A percentile compares a stretch with the other conserved stretches of the same genome.
phyloP scores from a whole-genome alignment of 2,113 vertebrate genomes.

The Synodontis membranacea region DNA sequence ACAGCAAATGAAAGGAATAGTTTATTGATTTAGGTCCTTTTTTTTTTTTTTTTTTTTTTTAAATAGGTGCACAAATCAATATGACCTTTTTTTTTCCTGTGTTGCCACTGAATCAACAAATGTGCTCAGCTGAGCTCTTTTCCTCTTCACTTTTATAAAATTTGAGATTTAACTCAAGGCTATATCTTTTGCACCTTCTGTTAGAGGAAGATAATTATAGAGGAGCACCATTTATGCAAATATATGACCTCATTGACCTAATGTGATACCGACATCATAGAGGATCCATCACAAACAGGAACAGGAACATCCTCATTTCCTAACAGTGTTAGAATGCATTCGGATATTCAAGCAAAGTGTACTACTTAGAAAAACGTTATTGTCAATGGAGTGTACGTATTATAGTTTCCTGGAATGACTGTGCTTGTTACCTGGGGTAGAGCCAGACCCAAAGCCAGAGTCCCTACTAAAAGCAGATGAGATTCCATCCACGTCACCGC shows the following conservation, averaged over 20 bases:
- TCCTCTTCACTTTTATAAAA: not conserved
- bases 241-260: not conserved
- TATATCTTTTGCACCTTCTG: not conserved
- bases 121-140: not conserved
- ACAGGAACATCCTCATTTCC: not conserved
- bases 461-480: conserved; percentile 73
- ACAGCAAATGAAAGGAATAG: conserved; percentile 1
- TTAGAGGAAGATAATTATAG: not conserved
- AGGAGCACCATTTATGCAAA: not conserved
- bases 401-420: not conserved
- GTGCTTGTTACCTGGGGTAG: conserved; percentile 71
- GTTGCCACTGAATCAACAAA: not conserved
- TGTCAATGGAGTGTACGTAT: not conserved
- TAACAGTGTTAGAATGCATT: not conserved
- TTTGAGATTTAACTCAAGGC: not conserved
- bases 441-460: conserved; percentile 71
- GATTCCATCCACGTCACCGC: conserved; percentile 74
- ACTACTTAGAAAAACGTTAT: not conserved
- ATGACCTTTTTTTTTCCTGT: not conserved
- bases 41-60: not conserved
- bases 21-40: not conserved
- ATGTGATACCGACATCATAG: not conserved
- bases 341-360: not conserved
- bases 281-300: not conserved
- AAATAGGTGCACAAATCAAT: not conserved